Conservation (phyloP, 35 echinoderm and acorn worm genomes). For the Stichopus chloronotus region DNA sequence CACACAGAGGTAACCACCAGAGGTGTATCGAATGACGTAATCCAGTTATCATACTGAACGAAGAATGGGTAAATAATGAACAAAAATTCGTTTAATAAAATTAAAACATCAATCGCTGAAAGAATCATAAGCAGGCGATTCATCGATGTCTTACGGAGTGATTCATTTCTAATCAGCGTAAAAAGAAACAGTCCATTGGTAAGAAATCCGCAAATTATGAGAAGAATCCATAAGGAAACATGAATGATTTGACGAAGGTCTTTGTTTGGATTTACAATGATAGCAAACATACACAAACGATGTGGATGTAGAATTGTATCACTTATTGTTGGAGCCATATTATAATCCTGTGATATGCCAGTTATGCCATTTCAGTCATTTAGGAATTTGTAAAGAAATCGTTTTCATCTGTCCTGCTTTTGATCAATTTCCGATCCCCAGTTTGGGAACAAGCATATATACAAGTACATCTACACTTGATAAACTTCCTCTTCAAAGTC, state of each 20-base stretch:
- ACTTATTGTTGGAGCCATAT: background rate
- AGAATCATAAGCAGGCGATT: slow-evolving; percentile 16
- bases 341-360: background rate
- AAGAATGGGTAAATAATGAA: slow-evolving; percentile 8
- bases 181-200: background rate
- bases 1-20: background rate
- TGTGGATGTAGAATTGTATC: background rate
- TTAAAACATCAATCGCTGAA: background rate
- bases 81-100: slow-evolving; percentile 2
- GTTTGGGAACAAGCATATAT: too few species aligned
- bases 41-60: background rate
- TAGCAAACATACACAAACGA: background rate
- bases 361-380: too few species aligned
- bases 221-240: background rate
- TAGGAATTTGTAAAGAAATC: too few species aligned
- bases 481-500: too few species aligned
- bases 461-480: too few species aligned
- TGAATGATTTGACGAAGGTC: background rate
- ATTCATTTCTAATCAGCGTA: background rate
- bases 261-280: background rate
- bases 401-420: too few species aligned
- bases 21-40: background rate
- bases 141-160: background rate
- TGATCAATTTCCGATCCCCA: too few species aligned
- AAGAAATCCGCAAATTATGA: slow-evolving; percentile 20